Evolutionary conservation across 2,888 invertebrate genomes (phyloP).

Genomic region (Chromoteleia sp.): DNA sequence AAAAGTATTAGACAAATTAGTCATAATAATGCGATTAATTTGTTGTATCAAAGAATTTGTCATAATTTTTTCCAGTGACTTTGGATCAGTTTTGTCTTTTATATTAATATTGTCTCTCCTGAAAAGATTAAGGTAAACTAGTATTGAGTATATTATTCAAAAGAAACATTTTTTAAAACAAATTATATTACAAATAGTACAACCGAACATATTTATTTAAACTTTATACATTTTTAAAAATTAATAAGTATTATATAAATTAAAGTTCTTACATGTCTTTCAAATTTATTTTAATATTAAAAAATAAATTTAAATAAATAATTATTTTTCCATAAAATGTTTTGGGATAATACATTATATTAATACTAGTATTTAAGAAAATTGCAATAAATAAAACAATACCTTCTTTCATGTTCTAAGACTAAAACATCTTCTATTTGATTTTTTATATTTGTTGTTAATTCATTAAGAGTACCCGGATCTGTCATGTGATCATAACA

Average conservation of each 20-base stretch:
- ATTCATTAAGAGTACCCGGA: constrained; percentile 84
- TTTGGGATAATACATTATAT: too few relatives aligned
- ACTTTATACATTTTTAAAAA: too few relatives aligned
- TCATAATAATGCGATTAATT: constrained; percentile 89
- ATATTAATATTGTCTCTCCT: constrained; percentile 72
- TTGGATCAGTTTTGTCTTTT: constrained; percentile 59
- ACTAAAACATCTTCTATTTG: constrained; percentile 88
- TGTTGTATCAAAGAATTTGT: constrained; percentile 87
- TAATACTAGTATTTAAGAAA: neutral
- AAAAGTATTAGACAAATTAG: constrained; percentile 87
- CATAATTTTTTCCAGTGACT: constrained; percentile 84
- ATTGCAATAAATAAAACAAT: neutral
- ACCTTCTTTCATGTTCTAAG: constrained; percentile 87
- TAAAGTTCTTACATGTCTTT: too few relatives aligned
- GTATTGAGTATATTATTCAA: neutral
- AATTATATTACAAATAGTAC: too few relatives aligned
- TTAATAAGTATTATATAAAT: too few relatives aligned
- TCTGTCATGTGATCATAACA: constrained; percentile 85
- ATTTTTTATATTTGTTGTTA: constrained; percentile 86
- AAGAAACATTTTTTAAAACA: neutral
- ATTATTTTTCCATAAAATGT: too few relatives aligned
- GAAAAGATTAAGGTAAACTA: too few relatives aligned
- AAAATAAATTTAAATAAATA: too few relatives aligned
- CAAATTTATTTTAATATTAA: too few relatives aligned
- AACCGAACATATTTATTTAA: too few relatives aligned